Conservation (phyloP, 2,888 invertebrate genomes). For the Blastobasis lacticolella region DNA sequence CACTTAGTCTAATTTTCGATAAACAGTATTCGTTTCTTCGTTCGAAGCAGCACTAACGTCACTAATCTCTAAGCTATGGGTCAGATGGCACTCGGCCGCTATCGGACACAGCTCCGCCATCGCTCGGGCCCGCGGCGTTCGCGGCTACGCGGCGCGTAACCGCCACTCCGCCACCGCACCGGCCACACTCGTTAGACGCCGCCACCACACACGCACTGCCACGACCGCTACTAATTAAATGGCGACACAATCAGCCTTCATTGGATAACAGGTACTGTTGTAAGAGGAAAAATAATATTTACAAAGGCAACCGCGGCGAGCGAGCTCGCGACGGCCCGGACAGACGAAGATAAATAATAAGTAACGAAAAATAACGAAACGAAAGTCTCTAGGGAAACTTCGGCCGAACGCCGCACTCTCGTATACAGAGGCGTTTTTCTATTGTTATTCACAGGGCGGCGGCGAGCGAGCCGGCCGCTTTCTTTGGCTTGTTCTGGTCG, state of each 20-base stretch:
- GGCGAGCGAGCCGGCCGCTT: constrained; percentile 23
- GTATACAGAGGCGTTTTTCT: no score
- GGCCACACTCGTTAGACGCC: no score
- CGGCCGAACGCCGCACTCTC: no score
- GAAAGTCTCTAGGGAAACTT: no score
- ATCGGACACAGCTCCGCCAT: constrained; percentile 47
- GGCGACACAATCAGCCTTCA: neutral
- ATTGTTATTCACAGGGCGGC: neutral
- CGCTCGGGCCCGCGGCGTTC: neutral
- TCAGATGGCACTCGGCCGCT: constrained; percentile 67
- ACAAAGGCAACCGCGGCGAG: neutral
- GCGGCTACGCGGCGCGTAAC: neutral
- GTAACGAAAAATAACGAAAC: neutral
- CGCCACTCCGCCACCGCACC: no score
- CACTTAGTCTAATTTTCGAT: constrained; percentile 63
- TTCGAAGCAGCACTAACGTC: constrained; percentile 61
- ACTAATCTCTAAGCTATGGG: constrained; percentile 63
- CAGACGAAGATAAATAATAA: neutral
- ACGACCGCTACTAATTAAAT: neutral
- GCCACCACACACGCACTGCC: neutral
- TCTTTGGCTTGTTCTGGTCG: constrained; percentile 27
- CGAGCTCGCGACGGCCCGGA: neutral
- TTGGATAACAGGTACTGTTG: constrained; percentile 2
- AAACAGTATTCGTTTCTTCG: constrained; percentile 64
- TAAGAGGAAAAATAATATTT: neutral